Evolutionary conservation across 2,113 vertebrate species (phyloP).

Genomic region (Catagonus wagneri): DNA sequence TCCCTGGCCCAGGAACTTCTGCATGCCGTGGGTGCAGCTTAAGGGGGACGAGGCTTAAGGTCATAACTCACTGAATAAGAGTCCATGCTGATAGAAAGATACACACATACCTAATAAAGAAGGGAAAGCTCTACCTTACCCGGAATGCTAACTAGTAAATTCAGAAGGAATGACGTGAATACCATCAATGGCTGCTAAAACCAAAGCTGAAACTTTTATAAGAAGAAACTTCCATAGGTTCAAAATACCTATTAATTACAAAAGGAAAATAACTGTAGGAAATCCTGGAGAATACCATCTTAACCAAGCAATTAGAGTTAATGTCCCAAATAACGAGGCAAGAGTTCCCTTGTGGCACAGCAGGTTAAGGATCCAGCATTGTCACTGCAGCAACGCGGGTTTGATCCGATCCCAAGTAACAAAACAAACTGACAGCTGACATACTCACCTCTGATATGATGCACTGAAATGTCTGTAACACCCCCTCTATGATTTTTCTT

Average conservation of each 20-base stretch:
- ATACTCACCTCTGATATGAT: not conserved
- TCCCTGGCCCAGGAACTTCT: not conserved
- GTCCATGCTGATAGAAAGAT: not conserved
- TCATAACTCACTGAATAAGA: not conserved
- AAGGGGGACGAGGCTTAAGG: not conserved
- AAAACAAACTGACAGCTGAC: not conserved
- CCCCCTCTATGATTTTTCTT: not conserved
- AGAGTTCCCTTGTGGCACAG: too few relatives aligned
- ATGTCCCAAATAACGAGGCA: not conserved
- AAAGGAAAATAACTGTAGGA: not conserved
- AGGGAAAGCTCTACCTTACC: not conserved
- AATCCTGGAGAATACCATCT: not conserved
- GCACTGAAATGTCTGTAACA: not conserved
- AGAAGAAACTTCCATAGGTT: not conserved
- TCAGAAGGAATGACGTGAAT: not conserved
- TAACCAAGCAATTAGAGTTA: not conserved
- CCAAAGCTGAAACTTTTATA: not conserved
- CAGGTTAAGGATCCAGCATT: too few relatives aligned
- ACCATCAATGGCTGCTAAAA: not conserved
- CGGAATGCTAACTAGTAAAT: not conserved
- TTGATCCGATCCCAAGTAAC: not conserved
- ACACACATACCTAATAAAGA: not conserved
- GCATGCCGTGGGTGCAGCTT: not conserved
- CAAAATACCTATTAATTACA: constrained; percentile 6
- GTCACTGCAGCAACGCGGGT: too few relatives aligned